Percentiles rank a stretch among this genome's conserved stretches.
phyloP scores from a whole-genome alignment of 1,140 invertebrate species.

The Neodiprion pinetum region DNA sequence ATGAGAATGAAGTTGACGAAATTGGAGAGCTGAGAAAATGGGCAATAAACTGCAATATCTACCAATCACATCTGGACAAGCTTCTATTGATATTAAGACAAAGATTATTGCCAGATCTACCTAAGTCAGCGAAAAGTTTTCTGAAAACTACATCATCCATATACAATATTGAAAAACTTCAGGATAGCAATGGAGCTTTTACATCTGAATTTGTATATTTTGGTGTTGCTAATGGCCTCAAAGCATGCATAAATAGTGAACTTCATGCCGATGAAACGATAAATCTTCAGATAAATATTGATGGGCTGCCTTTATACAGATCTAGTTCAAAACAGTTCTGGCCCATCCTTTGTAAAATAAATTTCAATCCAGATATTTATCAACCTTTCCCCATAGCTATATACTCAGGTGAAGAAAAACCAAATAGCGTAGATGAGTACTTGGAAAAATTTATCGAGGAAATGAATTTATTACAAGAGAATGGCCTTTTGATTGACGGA shows the following conservation, averaged over 20 bases:
- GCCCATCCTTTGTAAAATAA: not conserved
- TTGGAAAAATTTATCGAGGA: slow-evolving; percentile 21
- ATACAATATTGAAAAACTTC: slow-evolving; percentile 11
- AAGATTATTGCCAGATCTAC: slow-evolving; percentile 6
- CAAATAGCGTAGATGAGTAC: slow-evolving; percentile 10
- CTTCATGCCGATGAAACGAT: slow-evolving; percentile 1
- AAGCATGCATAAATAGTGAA: slow-evolving; percentile 13
- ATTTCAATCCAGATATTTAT: slow-evolving; percentile 8
- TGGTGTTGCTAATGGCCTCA: slow-evolving; percentile 10
- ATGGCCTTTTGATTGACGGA: slow-evolving; percentile 15
- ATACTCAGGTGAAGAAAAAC: slow-evolving; percentile 15
- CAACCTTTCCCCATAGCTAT: slow-evolving; percentile 11
- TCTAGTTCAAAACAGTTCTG: slow-evolving; percentile 9
- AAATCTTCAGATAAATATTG: slow-evolving; percentile 10
- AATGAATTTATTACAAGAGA: slow-evolving; percentile 17
- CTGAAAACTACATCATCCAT: not conserved
- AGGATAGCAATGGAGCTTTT: slow-evolving; percentile 5
- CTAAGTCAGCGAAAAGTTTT: slow-evolving; percentile 12
- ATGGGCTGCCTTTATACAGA: not conserved
- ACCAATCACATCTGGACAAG: slow-evolving; percentile 2
- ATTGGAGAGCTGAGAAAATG: not conserved
- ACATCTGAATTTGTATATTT: slow-evolving; percentile 9
- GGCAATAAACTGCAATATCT: slow-evolving; percentile 9
- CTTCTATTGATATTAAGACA: slow-evolving; percentile 9
- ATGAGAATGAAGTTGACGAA: not conserved